A percentile compares a stretch with the other conserved stretches of the same genome.
phyloP scores from a whole-genome alignment of 2,888 invertebrate species.

The Helleia helle region DNA sequence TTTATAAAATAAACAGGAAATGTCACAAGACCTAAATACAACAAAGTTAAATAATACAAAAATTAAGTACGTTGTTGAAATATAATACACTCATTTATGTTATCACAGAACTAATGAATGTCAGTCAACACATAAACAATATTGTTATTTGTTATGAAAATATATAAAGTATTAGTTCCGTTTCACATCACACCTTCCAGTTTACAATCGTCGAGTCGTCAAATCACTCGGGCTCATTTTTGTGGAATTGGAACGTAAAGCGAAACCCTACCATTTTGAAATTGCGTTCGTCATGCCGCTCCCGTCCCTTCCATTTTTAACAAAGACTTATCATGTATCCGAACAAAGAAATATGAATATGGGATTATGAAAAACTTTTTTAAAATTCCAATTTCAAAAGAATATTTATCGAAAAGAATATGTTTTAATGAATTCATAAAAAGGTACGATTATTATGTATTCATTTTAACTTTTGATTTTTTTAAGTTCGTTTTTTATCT shows the following conservation, averaged over 20 bases:
- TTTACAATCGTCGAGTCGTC: conserved; percentile 63
- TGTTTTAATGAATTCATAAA: no score
- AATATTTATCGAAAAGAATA: background rate
- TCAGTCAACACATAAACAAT: no score
- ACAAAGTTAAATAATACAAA: no score
- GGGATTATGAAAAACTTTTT: conserved; percentile 15
- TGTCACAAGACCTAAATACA: no score
- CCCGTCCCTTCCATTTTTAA: conserved; percentile 45
- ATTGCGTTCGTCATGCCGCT: conserved; percentile 67
- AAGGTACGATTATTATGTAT: no score
- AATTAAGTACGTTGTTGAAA: no score
- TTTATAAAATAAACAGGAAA: no score
- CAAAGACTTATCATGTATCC: conserved; percentile 24
- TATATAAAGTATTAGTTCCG: conserved; percentile 7
- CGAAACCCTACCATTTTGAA: conserved; percentile 68
- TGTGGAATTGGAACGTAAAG: conserved; percentile 64
- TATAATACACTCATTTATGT: no score
- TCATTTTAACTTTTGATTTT: no score
- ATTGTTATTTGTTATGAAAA: no score
- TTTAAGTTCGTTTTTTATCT: no score
- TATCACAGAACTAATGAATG: background rate
- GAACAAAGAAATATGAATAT: conserved; percentile 26
- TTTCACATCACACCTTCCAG: conserved; percentile 45
- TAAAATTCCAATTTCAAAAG: background rate
- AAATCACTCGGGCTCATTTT: conserved; percentile 66